Conservation (phyloP, 1,140 invertebrate genomes). For the Harpegnathos saltator region DNA sequence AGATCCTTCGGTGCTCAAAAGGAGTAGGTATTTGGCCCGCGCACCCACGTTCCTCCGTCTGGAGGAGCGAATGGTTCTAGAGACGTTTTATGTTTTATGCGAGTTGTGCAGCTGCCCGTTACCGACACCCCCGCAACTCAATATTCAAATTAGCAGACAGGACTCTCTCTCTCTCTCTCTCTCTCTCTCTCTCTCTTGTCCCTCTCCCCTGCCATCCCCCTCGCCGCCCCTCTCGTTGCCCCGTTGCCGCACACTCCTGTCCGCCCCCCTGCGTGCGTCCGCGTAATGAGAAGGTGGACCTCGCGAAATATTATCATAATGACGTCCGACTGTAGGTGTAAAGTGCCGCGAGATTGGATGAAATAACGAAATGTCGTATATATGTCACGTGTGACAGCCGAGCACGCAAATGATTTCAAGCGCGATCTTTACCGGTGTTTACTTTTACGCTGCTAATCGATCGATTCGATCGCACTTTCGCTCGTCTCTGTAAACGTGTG, state of each 20-base stretch:
- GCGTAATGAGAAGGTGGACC: conserved; percentile 72
- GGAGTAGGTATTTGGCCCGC: conserved; percentile 46
- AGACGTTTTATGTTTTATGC: conserved; percentile 83
- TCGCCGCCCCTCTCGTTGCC: conserved; percentile 3
- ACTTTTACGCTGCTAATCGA: background rate
- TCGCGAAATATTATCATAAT: conserved; percentile 76
- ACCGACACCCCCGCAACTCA: conserved; percentile 83
- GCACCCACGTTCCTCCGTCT: conserved; percentile 74
- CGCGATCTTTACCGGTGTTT: background rate
- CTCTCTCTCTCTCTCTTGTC: conserved; percentile 26
- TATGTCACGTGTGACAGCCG: conserved; percentile 4
- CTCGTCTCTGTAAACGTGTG: background rate
- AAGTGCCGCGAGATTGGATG: conserved; percentile 32
- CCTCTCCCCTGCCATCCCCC: background rate
- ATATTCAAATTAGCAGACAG: conserved; percentile 83
- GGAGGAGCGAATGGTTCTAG: conserved; percentile 74
- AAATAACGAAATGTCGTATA: conserved; percentile 35
- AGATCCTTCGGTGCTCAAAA: conserved; percentile 63
- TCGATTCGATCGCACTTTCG: conserved; percentile 20
- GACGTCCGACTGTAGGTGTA: conserved; percentile 65
- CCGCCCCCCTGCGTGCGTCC: conserved; percentile 52
- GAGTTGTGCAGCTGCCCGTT: conserved; percentile 82
- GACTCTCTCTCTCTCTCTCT: conserved; percentile 50
- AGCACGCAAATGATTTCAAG: conserved; percentile 17
- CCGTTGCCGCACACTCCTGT: conserved; percentile 40